phyloP scores from a whole-genome alignment of 2,888 invertebrate species.

The Himalopsyche anomala region DNA sequence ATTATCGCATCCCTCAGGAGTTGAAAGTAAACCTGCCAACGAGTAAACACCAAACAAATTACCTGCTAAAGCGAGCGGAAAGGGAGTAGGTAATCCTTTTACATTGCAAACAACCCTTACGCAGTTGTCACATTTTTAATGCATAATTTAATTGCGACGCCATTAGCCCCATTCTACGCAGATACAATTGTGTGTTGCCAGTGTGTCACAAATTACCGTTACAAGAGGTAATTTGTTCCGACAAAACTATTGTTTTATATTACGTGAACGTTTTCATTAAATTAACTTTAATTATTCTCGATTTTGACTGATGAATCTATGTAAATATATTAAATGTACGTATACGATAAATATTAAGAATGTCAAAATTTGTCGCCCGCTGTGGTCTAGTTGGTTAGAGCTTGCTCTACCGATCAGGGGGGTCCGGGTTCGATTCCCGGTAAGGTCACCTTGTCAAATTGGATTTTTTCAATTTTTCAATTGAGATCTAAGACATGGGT shows the following conservation, averaged over 20 bases:
- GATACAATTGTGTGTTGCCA: conserved; percentile 34
- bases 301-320: no score
- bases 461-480: no score
- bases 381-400: no score
- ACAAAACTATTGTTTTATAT: not conserved
- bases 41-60: conserved; percentile 43
- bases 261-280: not conserved
- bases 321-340: no score
- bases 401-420: no score
- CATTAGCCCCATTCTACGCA: conserved; percentile 41
- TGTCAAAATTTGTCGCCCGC: no score
- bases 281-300: not conserved
- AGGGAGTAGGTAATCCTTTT: conserved; percentile 35
- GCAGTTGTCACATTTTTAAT: conserved; percentile 51
- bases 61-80: conserved; percentile 32
- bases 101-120: conserved; percentile 40
- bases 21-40: conserved; percentile 43
- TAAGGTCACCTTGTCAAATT: no score
- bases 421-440: no score
- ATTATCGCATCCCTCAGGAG: conserved; percentile 42
- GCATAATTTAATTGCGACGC: conserved; percentile 50
- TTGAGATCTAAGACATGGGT: no score
- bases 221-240: conserved; percentile 45
- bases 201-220: conserved; percentile 12
- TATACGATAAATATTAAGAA: no score